phyloP scores from a whole-genome alignment of 2,888 invertebrate species.

The Oxystoma pomonae region DNA sequence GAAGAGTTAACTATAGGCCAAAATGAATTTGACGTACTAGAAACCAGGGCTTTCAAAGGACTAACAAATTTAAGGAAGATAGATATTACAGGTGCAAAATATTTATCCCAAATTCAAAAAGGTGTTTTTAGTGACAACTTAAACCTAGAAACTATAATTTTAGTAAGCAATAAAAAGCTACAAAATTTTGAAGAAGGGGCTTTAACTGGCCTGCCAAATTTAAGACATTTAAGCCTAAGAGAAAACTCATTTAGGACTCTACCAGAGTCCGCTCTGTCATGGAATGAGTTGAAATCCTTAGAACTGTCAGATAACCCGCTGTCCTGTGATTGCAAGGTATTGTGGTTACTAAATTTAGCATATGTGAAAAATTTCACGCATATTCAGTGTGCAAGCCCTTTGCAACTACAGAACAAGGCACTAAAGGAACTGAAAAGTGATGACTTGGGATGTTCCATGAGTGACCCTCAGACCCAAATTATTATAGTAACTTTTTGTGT shows the following conservation, averaged over 20 bases:
- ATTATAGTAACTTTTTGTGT: constrained; percentile 74
- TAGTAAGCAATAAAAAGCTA: constrained; percentile 75
- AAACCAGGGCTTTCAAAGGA: constrained; percentile 72
- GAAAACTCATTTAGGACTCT: constrained; percentile 70
- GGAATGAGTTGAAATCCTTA: constrained; percentile 69
- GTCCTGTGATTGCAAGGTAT: constrained; percentile 72
- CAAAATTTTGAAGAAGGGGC: constrained; percentile 70
- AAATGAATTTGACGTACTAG: constrained; percentile 69
- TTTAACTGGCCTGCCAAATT: constrained; percentile 72
- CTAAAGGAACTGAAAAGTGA: constrained; percentile 67
- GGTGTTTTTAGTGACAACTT: constrained; percentile 77
- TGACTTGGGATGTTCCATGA: constrained; percentile 76
- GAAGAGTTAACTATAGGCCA: constrained; percentile 81
- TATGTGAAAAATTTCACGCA: constrained; percentile 61
- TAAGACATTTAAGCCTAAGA: constrained; percentile 69
- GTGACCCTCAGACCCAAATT: constrained; percentile 74
- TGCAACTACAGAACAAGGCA: constrained; percentile 65
- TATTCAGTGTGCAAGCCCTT: constrained; percentile 71
- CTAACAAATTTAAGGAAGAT: constrained; percentile 71
- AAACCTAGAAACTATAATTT: constrained; percentile 71
- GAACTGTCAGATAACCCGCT: constrained; percentile 82
- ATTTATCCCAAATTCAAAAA: constrained; percentile 67
- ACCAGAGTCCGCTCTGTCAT: constrained; percentile 75
- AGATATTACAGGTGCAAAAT: constrained; percentile 74
- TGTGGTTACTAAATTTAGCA: constrained; percentile 75